A percentile compares a stretch with the other conserved stretches of the same genome.
Evolutionary conservation across 2,888 invertebrate genomes (phyloP).

Genomic region (Theretra japonica): DNA sequence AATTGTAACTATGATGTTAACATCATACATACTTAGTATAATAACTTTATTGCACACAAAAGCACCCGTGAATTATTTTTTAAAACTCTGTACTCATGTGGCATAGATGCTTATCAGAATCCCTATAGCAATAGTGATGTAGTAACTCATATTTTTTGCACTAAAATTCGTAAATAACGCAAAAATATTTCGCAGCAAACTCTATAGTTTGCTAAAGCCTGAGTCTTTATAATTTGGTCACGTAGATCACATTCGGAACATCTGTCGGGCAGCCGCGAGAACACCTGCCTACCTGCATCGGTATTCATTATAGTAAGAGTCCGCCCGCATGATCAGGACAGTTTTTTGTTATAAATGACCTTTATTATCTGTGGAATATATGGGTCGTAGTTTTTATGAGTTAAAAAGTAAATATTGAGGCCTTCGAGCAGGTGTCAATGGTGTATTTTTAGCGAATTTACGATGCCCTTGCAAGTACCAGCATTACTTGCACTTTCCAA

Average conservation of each 20-base stretch:
- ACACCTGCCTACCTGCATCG: slow-evolving; percentile 63
- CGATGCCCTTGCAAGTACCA: too few species aligned
- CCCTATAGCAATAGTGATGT: not conserved
- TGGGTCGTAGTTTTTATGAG: not conserved
- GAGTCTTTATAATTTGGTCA: slow-evolving; percentile 89
- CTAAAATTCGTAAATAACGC: not conserved
- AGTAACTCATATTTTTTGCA: not conserved
- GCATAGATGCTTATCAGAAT: too few species aligned
- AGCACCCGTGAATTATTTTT: too few species aligned
- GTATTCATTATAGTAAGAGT: slow-evolving; percentile 26
- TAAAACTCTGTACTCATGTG: not conserved
- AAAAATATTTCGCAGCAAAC: not conserved
- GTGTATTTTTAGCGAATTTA: too few species aligned
- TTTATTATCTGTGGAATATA: not conserved
- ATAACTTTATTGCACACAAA: too few species aligned
- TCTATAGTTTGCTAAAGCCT: slow-evolving; percentile 87
- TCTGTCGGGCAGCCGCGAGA: slow-evolving; percentile 20
- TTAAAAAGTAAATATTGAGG: too few species aligned
- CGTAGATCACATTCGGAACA: slow-evolving; percentile 19
- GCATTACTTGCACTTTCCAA: too few species aligned
- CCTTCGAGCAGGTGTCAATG: too few species aligned
- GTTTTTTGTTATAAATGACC: slow-evolving; percentile 19
- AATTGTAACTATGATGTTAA: too few species aligned
- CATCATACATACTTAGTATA: too few species aligned
- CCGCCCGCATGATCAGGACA: slow-evolving; percentile 34